These are phyloP conservation scores for Bubo bubo DNA, from an alignment of 2,113 vertebrate genomes.

Conservation along the genomic window DNA sequence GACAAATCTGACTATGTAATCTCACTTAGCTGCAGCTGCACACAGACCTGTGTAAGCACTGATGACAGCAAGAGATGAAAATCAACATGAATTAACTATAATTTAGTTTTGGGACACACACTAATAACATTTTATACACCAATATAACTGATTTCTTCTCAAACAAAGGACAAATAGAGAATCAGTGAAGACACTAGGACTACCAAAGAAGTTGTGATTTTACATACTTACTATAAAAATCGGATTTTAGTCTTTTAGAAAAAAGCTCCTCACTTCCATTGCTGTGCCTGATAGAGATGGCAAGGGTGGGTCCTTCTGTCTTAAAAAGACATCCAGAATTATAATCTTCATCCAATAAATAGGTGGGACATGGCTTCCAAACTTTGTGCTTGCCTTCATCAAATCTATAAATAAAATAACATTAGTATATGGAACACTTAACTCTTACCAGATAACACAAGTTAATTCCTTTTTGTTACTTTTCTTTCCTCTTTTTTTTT, in stretches of 20 bases:
- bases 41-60: neutral
- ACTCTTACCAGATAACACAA: neutral
- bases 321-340: constrained; percentile 63
- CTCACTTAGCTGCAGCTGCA: neutral
- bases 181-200: neutral
- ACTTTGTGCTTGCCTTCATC: neutral
- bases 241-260: neutral
- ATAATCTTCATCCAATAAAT: constrained; percentile 27
- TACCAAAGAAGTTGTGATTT: neutral
- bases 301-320: constrained; percentile 14
- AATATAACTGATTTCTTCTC: neutral
- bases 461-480: neutral
- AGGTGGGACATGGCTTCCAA: constrained; percentile 49
- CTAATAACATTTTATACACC: neutral
- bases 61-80: neutral
- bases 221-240: constrained; percentile 58
- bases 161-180: neutral
- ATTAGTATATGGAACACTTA: neutral
- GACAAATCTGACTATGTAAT: neutral
- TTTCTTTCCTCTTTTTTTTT: neutral
- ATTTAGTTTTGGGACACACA: neutral
- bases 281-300: constrained; percentile 33
- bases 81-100: neutral
- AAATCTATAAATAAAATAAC: constrained; percentile 1
- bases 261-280: constrained; percentile 23